Evolutionary conservation across 2,113 vertebrate genomes (phyloP).

Genomic region (Etia nguti): DNA sequence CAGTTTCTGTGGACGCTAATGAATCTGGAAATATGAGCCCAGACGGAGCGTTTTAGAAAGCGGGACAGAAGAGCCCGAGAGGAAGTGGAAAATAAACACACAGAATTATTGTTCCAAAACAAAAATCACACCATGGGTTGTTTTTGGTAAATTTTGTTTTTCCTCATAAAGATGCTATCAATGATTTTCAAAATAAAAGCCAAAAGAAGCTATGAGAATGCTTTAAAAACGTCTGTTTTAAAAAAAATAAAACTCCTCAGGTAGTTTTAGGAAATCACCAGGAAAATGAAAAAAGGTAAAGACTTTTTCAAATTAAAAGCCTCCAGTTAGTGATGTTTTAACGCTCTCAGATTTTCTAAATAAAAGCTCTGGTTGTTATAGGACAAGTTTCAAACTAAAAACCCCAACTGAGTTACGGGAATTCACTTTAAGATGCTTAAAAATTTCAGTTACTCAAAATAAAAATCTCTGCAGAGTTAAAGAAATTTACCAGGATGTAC

Average conservation of each 20-base stretch:
- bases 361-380: too few species aligned
- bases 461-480: neutral
- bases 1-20: neutral
- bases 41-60: fast-evolving
- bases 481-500: neutral
- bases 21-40: neutral
- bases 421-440: neutral
- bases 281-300: neutral
- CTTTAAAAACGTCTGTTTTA: neutral
- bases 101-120: neutral
- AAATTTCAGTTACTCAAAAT: too few species aligned
- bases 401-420: neutral
- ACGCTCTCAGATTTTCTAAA: too few species aligned
- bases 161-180: neutral
- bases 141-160: neutral
- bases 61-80: neutral
- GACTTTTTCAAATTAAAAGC: too few species aligned
- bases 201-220: neutral
- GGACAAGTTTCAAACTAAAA: neutral
- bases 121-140: neutral
- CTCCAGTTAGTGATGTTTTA: too few species aligned
- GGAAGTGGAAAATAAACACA: neutral
- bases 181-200: neutral
- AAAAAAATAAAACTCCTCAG: neutral
- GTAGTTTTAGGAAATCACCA: neutral